phyloP scores from a whole-genome alignment of 2,888 invertebrate genomes.

The Thymelicus acteon region DNA sequence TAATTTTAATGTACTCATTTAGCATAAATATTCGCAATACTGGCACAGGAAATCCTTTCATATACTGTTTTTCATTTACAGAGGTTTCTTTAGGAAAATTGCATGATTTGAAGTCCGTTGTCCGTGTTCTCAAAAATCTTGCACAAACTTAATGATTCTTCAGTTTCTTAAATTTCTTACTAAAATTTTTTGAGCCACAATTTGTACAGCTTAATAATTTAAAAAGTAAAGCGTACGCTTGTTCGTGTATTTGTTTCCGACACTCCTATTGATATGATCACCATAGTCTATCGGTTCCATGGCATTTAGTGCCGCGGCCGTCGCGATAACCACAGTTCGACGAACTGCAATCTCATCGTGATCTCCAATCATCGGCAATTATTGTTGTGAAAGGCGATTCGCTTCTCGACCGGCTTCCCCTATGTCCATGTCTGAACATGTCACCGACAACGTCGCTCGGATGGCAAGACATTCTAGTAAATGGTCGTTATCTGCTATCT shows the following conservation, averaged over 20 bases:
- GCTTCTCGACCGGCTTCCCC: conserved; percentile 11
- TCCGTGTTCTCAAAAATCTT: no score
- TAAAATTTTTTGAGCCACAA: no score
- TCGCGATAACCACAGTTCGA: conserved; percentile 15
- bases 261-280: background rate
- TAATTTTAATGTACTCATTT: no score
- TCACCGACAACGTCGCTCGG: background rate
- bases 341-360: conserved; percentile 31
- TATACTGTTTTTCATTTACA: background rate
- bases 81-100: background rate
- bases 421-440: conserved; percentile 6
- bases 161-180: no score
- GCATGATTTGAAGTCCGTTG: no score
- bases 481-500: no score
- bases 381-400: conserved; percentile 33
- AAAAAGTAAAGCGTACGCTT: background rate
- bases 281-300: conserved; percentile 16
- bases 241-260: background rate
- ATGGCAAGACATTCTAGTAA: background rate
- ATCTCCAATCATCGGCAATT: conserved; percentile 36
- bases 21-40: background rate
- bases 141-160: no score
- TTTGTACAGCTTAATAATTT: no score
- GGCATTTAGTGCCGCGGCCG: conserved; percentile 19
- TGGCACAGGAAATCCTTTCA: background rate